Percentiles rank a stretch among this genome's conserved stretches.
Evolutionary conservation across 2,113 vertebrate genomes (phyloP).

Genomic region (Larimichthys crocea): DNA sequence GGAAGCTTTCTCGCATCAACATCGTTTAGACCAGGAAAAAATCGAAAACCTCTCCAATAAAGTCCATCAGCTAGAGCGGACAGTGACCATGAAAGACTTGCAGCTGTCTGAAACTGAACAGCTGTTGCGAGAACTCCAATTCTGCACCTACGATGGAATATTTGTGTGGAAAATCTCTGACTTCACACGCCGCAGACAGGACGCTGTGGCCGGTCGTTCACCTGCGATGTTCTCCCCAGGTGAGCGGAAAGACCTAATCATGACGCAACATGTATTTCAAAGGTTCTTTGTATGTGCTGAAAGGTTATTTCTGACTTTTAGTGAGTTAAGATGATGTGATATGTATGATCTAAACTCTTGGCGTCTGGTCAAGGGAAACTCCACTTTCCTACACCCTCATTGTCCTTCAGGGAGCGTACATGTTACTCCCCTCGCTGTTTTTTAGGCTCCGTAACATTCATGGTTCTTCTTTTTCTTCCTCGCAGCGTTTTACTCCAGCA

Average conservation of each 20-base stretch:
- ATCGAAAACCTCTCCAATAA: conserved; percentile 89
- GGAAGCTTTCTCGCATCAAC: conserved; percentile 89
- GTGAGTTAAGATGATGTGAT: conserved; percentile 3
- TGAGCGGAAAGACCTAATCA: conserved; percentile 52
- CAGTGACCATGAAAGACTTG: conserved; percentile 88
- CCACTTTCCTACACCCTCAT: conserved; percentile 31
- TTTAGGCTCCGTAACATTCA: conserved; percentile 1
- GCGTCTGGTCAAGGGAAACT: conserved; percentile 22
- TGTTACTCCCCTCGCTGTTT: conserved; percentile 12
- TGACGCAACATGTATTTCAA: not conserved
- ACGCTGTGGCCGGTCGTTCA: conserved; percentile 87
- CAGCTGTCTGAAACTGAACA: conserved; percentile 90
- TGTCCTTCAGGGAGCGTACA: conserved; percentile 32
- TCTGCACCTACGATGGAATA: conserved; percentile 90
- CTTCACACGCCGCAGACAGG: conserved; percentile 90
- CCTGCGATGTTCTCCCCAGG: conserved; percentile 97
- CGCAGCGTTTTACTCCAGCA: conserved; percentile 94
- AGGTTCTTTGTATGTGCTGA: not conserved
- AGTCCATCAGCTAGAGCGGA: conserved; percentile 92
- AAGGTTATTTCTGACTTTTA: not conserved
- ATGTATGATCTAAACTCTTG: conserved; percentile 19
- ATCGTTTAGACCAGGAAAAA: conserved; percentile 91
- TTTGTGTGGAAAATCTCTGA: conserved; percentile 94
- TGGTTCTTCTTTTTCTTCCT: not conserved
- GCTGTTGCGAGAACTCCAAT: conserved; percentile 86